Base-by-base conservation (phyloP, 2,113 vertebrate genomes). In the Cacatua alba region DNA sequence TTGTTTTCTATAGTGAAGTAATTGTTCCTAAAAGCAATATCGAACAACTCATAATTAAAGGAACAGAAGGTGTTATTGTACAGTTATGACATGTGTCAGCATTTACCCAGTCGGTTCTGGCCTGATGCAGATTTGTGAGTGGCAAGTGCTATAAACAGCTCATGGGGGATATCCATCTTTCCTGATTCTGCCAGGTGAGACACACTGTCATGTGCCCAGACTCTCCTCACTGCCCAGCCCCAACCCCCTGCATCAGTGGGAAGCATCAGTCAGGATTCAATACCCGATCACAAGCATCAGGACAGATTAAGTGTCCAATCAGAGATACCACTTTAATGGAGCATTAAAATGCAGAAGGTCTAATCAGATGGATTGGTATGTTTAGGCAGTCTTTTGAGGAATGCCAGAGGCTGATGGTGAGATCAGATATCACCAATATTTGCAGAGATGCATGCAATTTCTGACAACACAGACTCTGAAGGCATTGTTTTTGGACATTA, bases 201-300 rank as follows among this genome's bases (percentile, higher is more conserved):
- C 25, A 13, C 1, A 4, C 13, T 4, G 2, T 35, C 2, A 1
- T 17, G 41, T 41, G 41, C 46, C 33, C 1, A 0, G 24, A 5
- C 31, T 11, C n/a, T 31, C n/a, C 33, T 23, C 0, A 1, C 26
- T 57, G 35, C 23, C n/a, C 44, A 71, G 35, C 31, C 44, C 46
- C 8, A 0, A 5, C 6, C 16, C 12, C 9, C 39, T 13, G 13
- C 37, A 35, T 35, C 57, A 10, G 19, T 31, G 48, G 57, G 52
- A 31, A 46, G 37, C 41, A 24, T 24, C 59, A 16, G 7, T 17
- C 9, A 20, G 41, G 53, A 26, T 55, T 41, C 41, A 28, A 60
- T 17, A 68, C 21, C 35, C 0, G 0, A 28, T 20, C 51, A 24
- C 63, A 14, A 2, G 37, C 21, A 33, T 13, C 37, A 46, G 53